Percentiles rank a stretch among this genome's conserved stretches.
Conservation (phyloP, 1,140 invertebrate species). For the Psilanteris sp. region DNA sequence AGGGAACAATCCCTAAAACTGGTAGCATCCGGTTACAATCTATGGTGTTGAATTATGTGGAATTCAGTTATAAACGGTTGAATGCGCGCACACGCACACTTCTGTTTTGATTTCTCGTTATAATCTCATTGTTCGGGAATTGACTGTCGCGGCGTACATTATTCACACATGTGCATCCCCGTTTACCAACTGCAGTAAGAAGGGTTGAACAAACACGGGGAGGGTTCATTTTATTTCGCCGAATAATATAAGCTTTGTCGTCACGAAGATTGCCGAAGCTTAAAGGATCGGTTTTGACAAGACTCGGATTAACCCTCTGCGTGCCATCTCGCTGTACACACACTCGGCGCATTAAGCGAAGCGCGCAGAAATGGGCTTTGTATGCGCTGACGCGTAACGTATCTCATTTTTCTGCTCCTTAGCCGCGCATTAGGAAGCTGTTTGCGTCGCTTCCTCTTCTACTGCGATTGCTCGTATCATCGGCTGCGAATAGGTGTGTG, state of each 20-base stretch:
- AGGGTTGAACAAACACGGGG: constrained; percentile 65
- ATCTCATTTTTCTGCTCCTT: constrained; percentile 20
- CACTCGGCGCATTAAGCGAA: constrained; percentile 39
- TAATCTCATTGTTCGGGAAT: constrained; percentile 73
- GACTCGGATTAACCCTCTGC: constrained; percentile 68
- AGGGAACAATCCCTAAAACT: constrained; percentile 63
- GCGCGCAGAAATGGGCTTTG: constrained; percentile 30
- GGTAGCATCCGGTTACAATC: constrained; percentile 76
- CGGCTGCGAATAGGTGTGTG: too few relatives aligned
- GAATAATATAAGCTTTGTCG: constrained; percentile 75
- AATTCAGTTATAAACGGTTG: constrained; percentile 62
- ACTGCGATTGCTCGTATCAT: too few relatives aligned
- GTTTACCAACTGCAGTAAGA: constrained; percentile 43
- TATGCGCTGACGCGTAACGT: constrained; percentile 35
- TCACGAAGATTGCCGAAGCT: constrained; percentile 57
- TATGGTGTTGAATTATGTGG: constrained; percentile 66
- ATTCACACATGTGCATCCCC: constrained; percentile 61
- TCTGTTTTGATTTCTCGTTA: constrained; percentile 64
- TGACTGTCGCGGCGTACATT: constrained; percentile 70
- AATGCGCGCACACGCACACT: constrained; percentile 55
- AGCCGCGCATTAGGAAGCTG: too few relatives aligned
- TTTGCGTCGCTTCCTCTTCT: too few relatives aligned
- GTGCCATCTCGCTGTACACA: constrained; percentile 31
- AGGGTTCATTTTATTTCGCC: constrained; percentile 68
- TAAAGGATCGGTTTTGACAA: constrained; percentile 73